phyloP scores from a whole-genome alignment of 2,113 vertebrate genomes.

The Indicator indicator region DNA sequence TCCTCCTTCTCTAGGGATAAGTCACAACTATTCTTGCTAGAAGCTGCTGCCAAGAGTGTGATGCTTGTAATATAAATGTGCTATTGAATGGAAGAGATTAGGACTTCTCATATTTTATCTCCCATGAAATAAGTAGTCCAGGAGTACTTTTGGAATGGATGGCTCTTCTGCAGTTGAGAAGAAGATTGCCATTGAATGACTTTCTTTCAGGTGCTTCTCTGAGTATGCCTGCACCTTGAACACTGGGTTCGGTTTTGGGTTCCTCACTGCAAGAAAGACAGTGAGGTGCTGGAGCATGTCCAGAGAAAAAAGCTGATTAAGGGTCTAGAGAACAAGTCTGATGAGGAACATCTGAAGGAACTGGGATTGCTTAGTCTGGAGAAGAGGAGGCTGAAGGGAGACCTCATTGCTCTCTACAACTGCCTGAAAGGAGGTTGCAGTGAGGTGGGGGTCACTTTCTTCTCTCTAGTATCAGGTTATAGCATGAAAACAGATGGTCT shows the following conservation, averaged over 20 bases:
- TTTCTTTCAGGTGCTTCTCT: not conserved
- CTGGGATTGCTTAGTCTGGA: too few species aligned
- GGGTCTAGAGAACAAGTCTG: too few species aligned
- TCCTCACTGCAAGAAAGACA: too few species aligned
- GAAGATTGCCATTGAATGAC: not conserved
- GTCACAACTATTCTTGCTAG: not conserved
- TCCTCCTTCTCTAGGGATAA: not conserved
- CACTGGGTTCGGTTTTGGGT: too few species aligned
- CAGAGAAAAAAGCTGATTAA: too few species aligned
- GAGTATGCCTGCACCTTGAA: not conserved
- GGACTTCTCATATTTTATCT: not conserved
- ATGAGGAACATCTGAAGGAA: too few species aligned
- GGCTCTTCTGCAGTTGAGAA: not conserved
- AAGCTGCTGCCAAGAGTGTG: not conserved
- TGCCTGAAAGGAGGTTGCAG: not conserved
- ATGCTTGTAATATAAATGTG: not conserved
- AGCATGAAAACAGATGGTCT: too few species aligned
- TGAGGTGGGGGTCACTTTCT: too few species aligned
- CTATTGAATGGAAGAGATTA: not conserved
- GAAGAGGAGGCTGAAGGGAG: not conserved
- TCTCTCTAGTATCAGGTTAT: too few species aligned
- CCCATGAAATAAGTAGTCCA: not conserved
- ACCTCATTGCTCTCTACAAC: fast-evolving
- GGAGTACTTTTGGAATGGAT: fast-evolving
- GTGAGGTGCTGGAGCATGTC: too few species aligned